Base-by-base conservation (phyloP, 2,797 vertebrate genomes). In the Harpagifer antarcticus region DNA sequence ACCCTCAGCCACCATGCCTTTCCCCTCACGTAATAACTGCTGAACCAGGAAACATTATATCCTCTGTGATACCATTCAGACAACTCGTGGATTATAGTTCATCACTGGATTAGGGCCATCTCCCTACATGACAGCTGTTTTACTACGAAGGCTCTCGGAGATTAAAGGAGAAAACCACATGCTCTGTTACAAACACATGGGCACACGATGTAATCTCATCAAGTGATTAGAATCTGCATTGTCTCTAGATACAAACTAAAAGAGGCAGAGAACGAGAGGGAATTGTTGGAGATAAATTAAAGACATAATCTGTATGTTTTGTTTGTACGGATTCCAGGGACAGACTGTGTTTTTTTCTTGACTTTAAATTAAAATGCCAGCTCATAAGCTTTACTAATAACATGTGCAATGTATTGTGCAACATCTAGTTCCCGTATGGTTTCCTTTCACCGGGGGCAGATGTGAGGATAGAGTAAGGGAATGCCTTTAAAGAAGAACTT, bases 131-230 rank as follows among this genome's bases (percentile, higher is more conserved):
- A 84, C 90, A 91, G 90, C 87, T 92, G 91, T 81, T 91, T 91
- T 84, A 79, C 76, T 79, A 78, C 79, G 67, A 86, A 86, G 80
- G 83, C 88, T 86, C 63, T 16, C 42, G 33, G 81, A 92, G 91
- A 92, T 92, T 91, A 91, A 47, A 20, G 49, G 54, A 48, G 82
- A 81, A 27, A 90, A 86, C 71, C 73, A 37, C 83, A 75, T 83
- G 84, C 87, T 93, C 86, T 56, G 82, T 90, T 89, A 85, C 89
- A 89, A 89, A 88, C 89, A 91, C 89, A 86, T 59, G 84, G 85
- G 76, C 74, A 53, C 78, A 68, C 82, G 81, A 86, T 93, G 92
- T 92, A 92, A 94, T 94, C 92, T 92, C 84, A 88, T 94, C 85
- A 92, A 91, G 85, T 33, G 90, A 93, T 93, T 93, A 91, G 68